Conservation (phyloP, 2,113 vertebrate genomes). For the Tringa solitaria region DNA sequence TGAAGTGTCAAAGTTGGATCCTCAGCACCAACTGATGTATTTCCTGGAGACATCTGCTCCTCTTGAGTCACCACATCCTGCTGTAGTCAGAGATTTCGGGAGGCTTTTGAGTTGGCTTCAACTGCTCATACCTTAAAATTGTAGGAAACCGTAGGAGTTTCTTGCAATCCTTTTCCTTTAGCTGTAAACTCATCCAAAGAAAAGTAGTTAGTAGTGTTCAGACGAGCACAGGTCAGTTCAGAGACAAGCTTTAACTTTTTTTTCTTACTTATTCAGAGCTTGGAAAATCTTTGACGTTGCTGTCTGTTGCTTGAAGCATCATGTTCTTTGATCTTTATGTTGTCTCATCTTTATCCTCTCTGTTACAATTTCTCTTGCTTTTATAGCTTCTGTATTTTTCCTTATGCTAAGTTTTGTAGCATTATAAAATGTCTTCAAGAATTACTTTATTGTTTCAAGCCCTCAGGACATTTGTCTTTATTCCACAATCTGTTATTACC, state of each 20-base stretch:
- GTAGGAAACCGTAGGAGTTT: neutral
- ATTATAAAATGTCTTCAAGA: slow-evolving; percentile 59
- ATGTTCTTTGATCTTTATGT: slow-evolving; percentile 56
- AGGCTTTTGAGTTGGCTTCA: neutral
- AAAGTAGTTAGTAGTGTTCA: neutral
- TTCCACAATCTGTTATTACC: slow-evolving; percentile 34
- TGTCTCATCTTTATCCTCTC: slow-evolving; percentile 36
- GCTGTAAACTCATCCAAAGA: neutral
- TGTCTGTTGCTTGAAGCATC: slow-evolving; percentile 41
- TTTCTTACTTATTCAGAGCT: neutral
- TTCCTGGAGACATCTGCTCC: neutral
- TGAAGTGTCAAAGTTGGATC: neutral
- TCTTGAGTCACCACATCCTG: neutral
- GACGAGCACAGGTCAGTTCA: slow-evolving; percentile 30
- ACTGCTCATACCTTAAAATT: neutral
- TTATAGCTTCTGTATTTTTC: slow-evolving; percentile 44
- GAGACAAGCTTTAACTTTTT: slow-evolving; percentile 13
- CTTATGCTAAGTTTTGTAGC: slow-evolving; percentile 55
- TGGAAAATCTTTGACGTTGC: slow-evolving; percentile 25
- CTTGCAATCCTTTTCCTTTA: neutral
- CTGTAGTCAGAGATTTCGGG: neutral
- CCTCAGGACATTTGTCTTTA: slow-evolving; percentile 49
- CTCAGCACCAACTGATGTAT: neutral
- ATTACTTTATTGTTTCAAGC: slow-evolving; percentile 56
- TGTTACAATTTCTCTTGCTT: slow-evolving; percentile 37